Conservation (phyloP, 2,113 vertebrate genomes). For the Junco hyemalis region DNA sequence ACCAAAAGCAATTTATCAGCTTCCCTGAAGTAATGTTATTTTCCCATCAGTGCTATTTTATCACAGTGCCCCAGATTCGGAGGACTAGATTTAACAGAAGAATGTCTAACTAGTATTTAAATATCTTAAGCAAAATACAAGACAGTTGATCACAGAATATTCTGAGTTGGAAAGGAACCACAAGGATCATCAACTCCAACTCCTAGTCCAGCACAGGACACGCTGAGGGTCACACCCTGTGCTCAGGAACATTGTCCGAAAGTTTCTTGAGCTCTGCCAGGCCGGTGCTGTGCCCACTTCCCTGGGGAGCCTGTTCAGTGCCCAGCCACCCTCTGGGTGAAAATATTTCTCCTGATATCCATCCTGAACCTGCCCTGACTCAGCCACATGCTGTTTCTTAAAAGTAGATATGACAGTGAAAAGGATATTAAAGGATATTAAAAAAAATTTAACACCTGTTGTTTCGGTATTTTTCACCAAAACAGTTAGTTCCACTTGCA, state of each 20-base stretch:
- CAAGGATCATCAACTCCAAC: neutral
- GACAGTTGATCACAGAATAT: neutral
- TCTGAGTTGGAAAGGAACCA: neutral
- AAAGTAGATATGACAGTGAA: neutral
- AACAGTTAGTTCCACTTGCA: neutral
- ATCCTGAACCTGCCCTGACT: neutral
- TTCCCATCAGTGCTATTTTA: neutral
- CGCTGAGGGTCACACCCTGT: neutral
- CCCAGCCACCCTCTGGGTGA: neutral
- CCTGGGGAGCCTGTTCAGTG: neutral
- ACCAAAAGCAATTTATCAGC: neutral
- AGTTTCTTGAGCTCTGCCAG: accelerated
- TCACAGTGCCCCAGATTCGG: neutral
- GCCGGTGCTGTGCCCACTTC: neutral
- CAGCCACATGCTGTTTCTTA: neutral
- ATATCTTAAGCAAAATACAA: neutral
- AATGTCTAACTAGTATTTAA: neutral
- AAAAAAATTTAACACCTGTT: neutral
- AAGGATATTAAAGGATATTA: neutral
- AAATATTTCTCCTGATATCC: neutral
- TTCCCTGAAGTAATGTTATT: neutral
- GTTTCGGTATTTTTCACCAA: neutral
- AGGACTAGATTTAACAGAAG: neutral
- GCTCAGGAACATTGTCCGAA: neutral
- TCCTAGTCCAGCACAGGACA: neutral